A percentile compares a stretch with the other conserved stretches of the same genome.
Evolutionary conservation across 2,797 vertebrate genomes (phyloP).

Genomic region (Crenuchus spilurus): DNA sequence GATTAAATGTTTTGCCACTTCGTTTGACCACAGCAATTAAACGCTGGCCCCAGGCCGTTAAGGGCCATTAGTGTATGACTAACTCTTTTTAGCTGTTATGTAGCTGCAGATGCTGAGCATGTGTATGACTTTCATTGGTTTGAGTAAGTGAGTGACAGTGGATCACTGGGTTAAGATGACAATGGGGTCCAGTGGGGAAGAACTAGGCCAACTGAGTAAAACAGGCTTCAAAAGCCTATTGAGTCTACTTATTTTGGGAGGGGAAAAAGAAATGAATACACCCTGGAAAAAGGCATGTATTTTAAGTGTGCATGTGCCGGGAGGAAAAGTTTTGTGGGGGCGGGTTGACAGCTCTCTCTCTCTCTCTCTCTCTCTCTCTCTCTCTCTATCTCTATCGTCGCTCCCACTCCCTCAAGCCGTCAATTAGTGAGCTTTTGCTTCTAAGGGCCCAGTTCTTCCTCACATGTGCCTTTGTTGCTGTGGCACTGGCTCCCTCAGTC

Average conservation of each 20-base stretch:
- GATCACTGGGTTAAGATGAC: conserved; percentile 32
- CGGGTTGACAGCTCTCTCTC: conserved; percentile 52
- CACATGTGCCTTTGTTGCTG: conserved; percentile 75
- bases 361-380: conserved; percentile 32
- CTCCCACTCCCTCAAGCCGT: conserved; percentile 73
- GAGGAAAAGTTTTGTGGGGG: conserved; percentile 51
- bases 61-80: conserved; percentile 64
- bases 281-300: conserved; percentile 40
- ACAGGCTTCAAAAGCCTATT: conserved; percentile 50
- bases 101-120: conserved; percentile 23
- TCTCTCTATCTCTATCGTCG: conserved; percentile 45
- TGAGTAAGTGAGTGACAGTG: conserved; percentile 22
- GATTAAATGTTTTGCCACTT: conserved; percentile 77
- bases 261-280: conserved; percentile 43
- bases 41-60: conserved; percentile 72
- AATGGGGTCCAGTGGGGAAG: conserved; percentile 33
- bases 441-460: conserved; percentile 71
- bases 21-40: conserved; percentile 75
- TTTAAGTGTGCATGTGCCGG: conserved; percentile 54
- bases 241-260: conserved; percentile 46
- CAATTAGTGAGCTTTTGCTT: conserved; percentile 76
- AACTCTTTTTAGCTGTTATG: conserved; percentile 52
- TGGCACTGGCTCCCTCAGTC: conserved; percentile 59
- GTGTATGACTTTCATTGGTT: conserved; percentile 21
- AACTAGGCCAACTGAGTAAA: conserved; percentile 44